Conservation (phyloP, 1,140 invertebrate genomes). For the Zaprionus davidi region DNA sequence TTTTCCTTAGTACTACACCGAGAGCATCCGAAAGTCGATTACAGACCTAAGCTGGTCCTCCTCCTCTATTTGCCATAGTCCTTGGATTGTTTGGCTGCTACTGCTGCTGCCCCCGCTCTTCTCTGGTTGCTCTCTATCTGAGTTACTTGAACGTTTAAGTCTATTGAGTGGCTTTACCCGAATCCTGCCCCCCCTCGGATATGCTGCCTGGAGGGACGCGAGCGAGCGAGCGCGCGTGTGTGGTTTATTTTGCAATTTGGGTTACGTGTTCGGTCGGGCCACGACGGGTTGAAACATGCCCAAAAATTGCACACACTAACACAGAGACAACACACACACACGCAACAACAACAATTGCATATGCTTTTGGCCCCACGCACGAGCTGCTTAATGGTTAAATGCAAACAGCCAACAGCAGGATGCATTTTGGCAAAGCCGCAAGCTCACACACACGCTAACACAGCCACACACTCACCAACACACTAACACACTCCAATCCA, state of each 20-base stretch:
- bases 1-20: neutral
- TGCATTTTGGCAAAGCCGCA: constrained; percentile 68
- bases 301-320: constrained; percentile 59
- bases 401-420: constrained; percentile 72
- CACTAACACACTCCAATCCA: constrained; percentile 15
- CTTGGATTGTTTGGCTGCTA: constrained; percentile 10
- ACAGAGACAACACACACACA: neutral
- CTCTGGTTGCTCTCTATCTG: constrained; percentile 3
- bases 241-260: constrained; percentile 74
- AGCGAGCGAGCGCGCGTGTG: constrained; percentile 48
- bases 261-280: constrained; percentile 69
- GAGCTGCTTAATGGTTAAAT: constrained; percentile 70
- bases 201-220: neutral
- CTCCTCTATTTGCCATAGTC: constrained; percentile 8
- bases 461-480: neutral
- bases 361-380: constrained; percentile 24
- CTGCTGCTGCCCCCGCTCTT: constrained; percentile 12
- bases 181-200: neutral
- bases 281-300: constrained; percentile 52
- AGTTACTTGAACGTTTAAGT: constrained; percentile 56
- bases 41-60: neutral
- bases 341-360: neutral
- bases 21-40: constrained; percentile 5
- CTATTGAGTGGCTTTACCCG: constrained; percentile 52
- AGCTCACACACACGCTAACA: constrained; percentile 29